Evolutionary conservation across 2,888 invertebrate genomes (phyloP), one percentile per base, ranked within the genome.

Genomic region (Taphrorychus bicolor): DNA sequence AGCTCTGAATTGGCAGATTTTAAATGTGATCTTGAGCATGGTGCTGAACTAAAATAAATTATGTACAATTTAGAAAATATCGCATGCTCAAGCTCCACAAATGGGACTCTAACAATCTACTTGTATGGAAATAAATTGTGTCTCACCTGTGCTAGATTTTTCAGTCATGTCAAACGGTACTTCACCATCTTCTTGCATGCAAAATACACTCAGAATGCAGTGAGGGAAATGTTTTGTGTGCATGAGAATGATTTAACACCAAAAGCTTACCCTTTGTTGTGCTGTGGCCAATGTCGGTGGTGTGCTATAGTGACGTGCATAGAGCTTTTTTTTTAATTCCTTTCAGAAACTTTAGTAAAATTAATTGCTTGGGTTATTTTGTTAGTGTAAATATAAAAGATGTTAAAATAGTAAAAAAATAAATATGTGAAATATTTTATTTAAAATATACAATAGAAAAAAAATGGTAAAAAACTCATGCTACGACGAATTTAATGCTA

Each of bases 131-230:
- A n/a, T n/a, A 58, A 53, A 51, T 18, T 49, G 24, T 32, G 32
- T 7, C 32, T 32, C 32, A 32, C 32, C 32, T 32, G 7, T 3
- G 3, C 11, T 32, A 7, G 7, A 32, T 5, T 14, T 5, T 11
- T 45, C 5, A n/a, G 4, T 17, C 45, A 45, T 7, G 18, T 14
- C 16, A 45, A 45, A 32, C 9, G 32, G 32, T 14, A n/a, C 24
- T 32, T 17, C 4, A 5, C 2, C 41, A n/a, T 60, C 59, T 51
- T 41, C 49, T 45, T 45, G 22, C 60, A 60, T 60, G 60, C 60
- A 60, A 60, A 60, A 60, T 22, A 60, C 40, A 2, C 48, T 19
- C 45, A 49, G 49, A 59, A 59, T 45, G 40, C 40, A 51, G 45
- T 23, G 16, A 48, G 51, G 16, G 41, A 60, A n/a, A n/a, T n/a